These are phyloP conservation scores for Nylanderia fulva DNA, from an alignment of 1,140 invertebrate genomes.

Conservation along the genomic window DNA sequence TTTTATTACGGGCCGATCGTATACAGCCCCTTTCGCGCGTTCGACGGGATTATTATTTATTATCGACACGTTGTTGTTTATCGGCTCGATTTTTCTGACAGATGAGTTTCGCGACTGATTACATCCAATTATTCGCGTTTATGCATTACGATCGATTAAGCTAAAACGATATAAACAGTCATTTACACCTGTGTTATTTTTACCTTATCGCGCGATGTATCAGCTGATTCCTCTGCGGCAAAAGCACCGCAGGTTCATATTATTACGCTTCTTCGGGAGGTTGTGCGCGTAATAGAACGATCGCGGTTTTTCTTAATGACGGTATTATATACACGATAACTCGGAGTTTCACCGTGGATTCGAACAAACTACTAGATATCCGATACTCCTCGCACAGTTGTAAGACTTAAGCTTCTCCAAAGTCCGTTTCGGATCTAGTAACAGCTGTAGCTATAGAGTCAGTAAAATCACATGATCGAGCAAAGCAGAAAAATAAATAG, in stretches of 20 bases:
- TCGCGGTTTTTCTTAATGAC: constrained; percentile 38
- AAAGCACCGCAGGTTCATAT: constrained; percentile 23
- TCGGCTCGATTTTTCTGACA: constrained; percentile 7
- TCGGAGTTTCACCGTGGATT: not conserved
- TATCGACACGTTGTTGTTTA: not conserved
- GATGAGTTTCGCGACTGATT: not conserved
- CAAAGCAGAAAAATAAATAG: not conserved
- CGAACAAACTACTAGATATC: not conserved
- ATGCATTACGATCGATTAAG: not conserved
- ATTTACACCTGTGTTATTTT: constrained; percentile 10
- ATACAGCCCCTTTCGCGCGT: not conserved
- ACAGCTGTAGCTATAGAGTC: not conserved
- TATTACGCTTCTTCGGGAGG: constrained; percentile 2
- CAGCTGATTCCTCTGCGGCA: not conserved
- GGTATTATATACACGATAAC: constrained; percentile 12
- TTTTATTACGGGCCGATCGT: constrained; percentile 34
- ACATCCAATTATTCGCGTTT: not conserved
- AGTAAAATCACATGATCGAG: not conserved
- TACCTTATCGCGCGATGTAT: not conserved
- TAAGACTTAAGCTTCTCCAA: not conserved
- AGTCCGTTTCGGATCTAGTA: not conserved
- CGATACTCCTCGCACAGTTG: not conserved
- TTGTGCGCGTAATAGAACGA: not conserved
- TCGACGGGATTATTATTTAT: constrained; percentile 36
- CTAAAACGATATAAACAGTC: constrained; percentile 12